Base-by-base conservation (phyloP, 2,797 vertebrate species). In the Ctenopoma multispine region DNA sequence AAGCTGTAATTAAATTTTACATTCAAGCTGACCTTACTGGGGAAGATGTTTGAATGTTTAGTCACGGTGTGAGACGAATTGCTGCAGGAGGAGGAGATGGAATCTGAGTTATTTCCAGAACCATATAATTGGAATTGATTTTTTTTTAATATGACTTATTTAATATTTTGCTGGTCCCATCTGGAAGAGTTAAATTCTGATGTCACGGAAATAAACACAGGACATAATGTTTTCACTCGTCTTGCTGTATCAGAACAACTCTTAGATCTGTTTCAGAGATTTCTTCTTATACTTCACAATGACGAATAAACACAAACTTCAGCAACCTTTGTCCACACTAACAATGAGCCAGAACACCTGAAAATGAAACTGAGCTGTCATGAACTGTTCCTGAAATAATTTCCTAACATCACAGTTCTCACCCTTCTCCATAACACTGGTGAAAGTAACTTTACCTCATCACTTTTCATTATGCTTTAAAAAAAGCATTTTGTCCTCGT, bases 91-190 rank as follows among this genome's bases (percentile, higher is more conserved):
- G 69, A 55, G 29, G 49, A 79, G 63, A 80, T 57, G 18, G 58
- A 70, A 69, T 49, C 11, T 0, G 10, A 75, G 63, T 75, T 76
- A 63, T 77, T 87, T 76, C 15, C 18, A 78, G 62, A 67, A 66
- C n/a, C 74, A n/a, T 73, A 24, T 72, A 67, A 87, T 84, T 86
- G 55, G 60, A 86, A 82, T 80, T 57, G 75, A 83, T 89, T 80
- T 75, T 49, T n/a, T 38, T 18, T 7, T 41, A 63, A 53, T 75
- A 67, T 68, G 34, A 79, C 61, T 61, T 65, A 59, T 81, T 81
- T 29, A 40, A 64, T 81, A 69, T 13, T 17, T 29, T 5, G n/a
- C 58, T 7, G 29, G 49, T 63, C 69, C 43, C 66, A 74, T 86
- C 79, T 86, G 70, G 50, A 59, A 34, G 55, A 76, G 20, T 83